Percentiles rank a stretch among this genome's conserved stretches.
phyloP scores from a whole-genome alignment of 2,113 vertebrate genomes.

The Calypte anna region DNA sequence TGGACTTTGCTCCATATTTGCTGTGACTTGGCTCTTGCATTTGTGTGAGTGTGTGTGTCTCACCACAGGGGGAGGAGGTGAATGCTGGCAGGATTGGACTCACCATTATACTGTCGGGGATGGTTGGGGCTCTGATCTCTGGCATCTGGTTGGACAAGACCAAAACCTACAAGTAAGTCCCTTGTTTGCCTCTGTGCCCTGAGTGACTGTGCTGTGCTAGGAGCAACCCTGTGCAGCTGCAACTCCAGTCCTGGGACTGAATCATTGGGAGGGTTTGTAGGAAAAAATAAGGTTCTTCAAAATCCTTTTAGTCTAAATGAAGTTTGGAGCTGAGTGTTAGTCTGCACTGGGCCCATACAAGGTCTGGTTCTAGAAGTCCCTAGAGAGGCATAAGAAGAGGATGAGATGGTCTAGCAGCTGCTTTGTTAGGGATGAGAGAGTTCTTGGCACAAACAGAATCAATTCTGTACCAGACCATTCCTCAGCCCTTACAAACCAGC shows the following conservation, averaged over 20 bases:
- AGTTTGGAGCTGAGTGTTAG: neutral
- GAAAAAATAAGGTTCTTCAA: neutral
- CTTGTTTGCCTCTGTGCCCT: neutral
- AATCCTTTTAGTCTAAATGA: neutral
- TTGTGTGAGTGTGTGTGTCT: slow-evolving; percentile 51
- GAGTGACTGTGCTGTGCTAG: neutral
- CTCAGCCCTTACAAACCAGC: slow-evolving; percentile 44
- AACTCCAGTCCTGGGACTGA: neutral
- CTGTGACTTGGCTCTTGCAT: neutral
- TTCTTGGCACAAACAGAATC: slow-evolving; percentile 42
- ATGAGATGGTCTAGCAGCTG: neutral
- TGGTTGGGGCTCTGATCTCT: slow-evolving; percentile 89
- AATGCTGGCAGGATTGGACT: slow-evolving; percentile 96
- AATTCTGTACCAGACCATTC: slow-evolving; percentile 56
- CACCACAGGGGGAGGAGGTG: slow-evolving; percentile 88
- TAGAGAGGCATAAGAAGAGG: neutral
- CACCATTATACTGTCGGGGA: slow-evolving; percentile 90
- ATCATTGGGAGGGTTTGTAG: neutral
- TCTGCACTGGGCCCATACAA: neutral
- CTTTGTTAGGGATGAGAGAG: slow-evolving; percentile 29
- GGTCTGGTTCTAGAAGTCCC: neutral
- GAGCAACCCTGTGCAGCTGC: neutral
- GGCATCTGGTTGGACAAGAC: slow-evolving; percentile 96
- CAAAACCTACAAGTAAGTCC: slow-evolving; percentile 95
- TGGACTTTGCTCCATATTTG: neutral